Base-by-base conservation (phyloP, 2,888 invertebrate genomes). In the Hirtodrosophila duncani region DNA sequence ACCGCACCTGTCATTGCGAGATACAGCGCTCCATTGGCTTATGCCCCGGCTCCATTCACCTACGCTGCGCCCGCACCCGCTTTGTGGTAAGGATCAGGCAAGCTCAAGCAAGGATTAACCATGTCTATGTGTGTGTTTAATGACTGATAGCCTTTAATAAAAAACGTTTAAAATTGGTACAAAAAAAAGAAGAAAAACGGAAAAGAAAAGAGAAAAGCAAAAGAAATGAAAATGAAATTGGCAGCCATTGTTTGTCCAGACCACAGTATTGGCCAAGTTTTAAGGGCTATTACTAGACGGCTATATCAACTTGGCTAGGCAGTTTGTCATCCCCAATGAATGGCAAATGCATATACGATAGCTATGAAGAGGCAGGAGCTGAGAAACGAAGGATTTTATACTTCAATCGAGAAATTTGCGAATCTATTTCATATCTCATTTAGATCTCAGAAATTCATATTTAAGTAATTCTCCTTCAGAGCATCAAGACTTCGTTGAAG, bases 101-200 rank as follows among this genome's bases (percentile, higher is more conserved):
- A 20, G 21, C 8, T 16, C 7, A 14, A 9, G 13, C 48, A 42
- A 39, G 70, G 59, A 61, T 66, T 63, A 59, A 44, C 45, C 49
- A 16, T 27, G 17, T 17, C 10, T 5, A 6, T 43, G 29, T 53
- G 30, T 59, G 36, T 63, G 41, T 43, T 59, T 46, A 58, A 63
- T 66, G 75, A 72, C 77, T 72, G 69, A 74, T 72, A 71, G 71
- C 53, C 75, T 49, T 63, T 72, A 74, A 74, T 77, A 77, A 74
- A 74, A 77, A 49, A 52, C 49, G 33, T 66, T 62, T 51, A 61
- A 59, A 57, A 37, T 52, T 55, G 31, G 27, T 56, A 39, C 24
- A 49, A 46, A 52, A 68, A 59, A 38, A 37, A 23, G 20, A 27
- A 24, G n/a, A n/a, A n/a, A n/a, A n/a, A n/a, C n/a, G 14, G 1